A percentile compares a stretch with the other conserved stretches of the same genome.
Evolutionary conservation across 2,113 vertebrate species (phyloP).

Genomic region (Heteronetta atricapilla): DNA sequence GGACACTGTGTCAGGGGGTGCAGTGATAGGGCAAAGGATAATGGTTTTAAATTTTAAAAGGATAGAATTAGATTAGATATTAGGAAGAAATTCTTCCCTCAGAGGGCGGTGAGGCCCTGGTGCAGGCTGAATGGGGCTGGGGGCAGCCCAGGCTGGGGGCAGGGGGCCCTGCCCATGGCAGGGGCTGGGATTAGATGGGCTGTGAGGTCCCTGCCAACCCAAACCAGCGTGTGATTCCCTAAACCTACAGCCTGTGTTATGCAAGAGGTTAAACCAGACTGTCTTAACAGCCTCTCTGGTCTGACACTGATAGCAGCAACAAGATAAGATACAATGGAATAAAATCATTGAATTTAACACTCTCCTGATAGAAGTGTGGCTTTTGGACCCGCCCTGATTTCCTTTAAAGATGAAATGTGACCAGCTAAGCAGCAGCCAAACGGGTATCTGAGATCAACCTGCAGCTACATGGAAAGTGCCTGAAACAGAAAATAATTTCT

Average conservation of each 20-base stretch:
- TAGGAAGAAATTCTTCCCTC: no score
- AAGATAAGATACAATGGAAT: not conserved
- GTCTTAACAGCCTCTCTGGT: not conserved
- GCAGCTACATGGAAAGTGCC: accelerated
- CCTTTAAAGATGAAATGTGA: not conserved
- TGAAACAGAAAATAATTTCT: not conserved
- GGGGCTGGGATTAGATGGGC: no score
- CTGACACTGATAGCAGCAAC: not conserved
- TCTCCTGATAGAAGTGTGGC: not conserved
- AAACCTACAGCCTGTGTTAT: not conserved
- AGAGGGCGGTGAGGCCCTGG: no score
- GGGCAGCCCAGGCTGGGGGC: no score
- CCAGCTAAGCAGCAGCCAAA: not conserved
- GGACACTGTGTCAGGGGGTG: no score
- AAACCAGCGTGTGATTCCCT: no score
- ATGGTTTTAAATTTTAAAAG: no score
- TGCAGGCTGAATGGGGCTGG: no score
- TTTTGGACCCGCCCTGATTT: not conserved
- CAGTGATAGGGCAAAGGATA: no score
- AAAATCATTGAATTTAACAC: not conserved
- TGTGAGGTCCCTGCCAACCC: no score
- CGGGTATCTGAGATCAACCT: not conserved
- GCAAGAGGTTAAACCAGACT: not conserved
- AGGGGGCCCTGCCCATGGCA: no score
- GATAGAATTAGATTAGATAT: no score